Evolutionary conservation across 1,140 invertebrate genomes (phyloP), one percentile per base, ranked within the genome.

Genomic region (Drosophila equinoxialis): DNA sequence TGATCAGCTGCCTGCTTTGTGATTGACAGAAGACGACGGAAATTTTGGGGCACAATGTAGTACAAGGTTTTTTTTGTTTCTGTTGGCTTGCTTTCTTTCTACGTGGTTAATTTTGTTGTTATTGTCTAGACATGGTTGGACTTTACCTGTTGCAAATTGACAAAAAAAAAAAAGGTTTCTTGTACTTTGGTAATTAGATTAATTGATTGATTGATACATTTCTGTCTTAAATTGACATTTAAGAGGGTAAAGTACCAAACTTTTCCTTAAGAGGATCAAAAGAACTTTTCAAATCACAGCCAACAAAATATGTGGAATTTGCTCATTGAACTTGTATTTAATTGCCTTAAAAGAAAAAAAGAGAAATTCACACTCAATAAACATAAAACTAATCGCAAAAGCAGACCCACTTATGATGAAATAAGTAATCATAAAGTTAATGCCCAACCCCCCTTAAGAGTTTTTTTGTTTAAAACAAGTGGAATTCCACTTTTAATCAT

Each of bases 1-100:
- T 51, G 64, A 75, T 68, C 73, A 75, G 71, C 71, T 75, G 73
- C 67, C 73, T 68, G 37, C 45, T 33, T 72, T 37, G 35, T 75
- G 73, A 75, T 75, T 75, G 73, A 75, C 73, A 23, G 71, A 48
- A 5, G 30, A 30, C 45, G 45, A 23, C 45, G 45, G 45, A 51
- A 65, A 57, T 67, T 67, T 39, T 63, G 17, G 55, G 54, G 39
- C 55, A 20, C 14, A 20, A 33, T 59, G 57, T 39, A 35, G 55
- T 37, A 64, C 63, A 14, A 65, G 65, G 60, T 35, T 74, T 74
- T 41, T 30, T 30, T 30, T 30, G 17, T 17, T 17, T 6, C 6
- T 6, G 5, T 30, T 5, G 17, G 26, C 41, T n/a, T 51, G 35
- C 20, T 73, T 73, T 64, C 39, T 42, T 4, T 7, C 51, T 54